These are phyloP conservation scores for Barypeithes pellucidus DNA, from an alignment of 2,888 invertebrate species.

Conservation along the genomic window DNA sequence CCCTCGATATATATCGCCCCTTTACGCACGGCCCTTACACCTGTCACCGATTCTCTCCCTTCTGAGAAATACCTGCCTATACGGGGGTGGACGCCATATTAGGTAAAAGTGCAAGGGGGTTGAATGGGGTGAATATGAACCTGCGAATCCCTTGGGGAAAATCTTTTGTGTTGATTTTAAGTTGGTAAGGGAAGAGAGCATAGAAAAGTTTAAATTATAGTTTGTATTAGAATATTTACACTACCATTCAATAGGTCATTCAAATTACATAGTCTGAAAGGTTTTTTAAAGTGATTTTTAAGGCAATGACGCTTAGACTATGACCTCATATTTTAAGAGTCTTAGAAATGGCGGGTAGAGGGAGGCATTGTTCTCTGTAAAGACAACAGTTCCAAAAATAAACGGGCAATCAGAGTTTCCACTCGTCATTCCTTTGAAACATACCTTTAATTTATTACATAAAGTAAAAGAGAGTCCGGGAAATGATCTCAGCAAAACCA, in stretches of 20 bases:
- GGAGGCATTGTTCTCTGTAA: too few species aligned
- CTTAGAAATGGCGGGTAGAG: too few species aligned
- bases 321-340: too few species aligned
- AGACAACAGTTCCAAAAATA: not conserved
- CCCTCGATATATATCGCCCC: constrained; percentile 48
- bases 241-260: too few species aligned
- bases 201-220: too few species aligned
- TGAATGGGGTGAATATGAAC: constrained; percentile 39
- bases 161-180: too few species aligned
- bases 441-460: constrained; percentile 26
- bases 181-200: too few species aligned
- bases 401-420: constrained; percentile 12
- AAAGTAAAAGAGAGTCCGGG: constrained; percentile 26
- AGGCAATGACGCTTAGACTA: too few species aligned
- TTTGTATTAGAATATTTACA: too few species aligned
- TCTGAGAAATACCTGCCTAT: constrained; percentile 50
- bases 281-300: too few species aligned
- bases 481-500: constrained; percentile 27
- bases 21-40: constrained; percentile 48
- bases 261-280: too few species aligned
- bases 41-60: constrained; percentile 51
- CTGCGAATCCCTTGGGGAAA: constrained; percentile 7
- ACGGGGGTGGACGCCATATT: constrained; percentile 52
- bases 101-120: constrained; percentile 38
- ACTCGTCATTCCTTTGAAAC: constrained; percentile 17